phyloP scores from a whole-genome alignment of 1,140 invertebrate species.

The Drosophila arizonae region DNA sequence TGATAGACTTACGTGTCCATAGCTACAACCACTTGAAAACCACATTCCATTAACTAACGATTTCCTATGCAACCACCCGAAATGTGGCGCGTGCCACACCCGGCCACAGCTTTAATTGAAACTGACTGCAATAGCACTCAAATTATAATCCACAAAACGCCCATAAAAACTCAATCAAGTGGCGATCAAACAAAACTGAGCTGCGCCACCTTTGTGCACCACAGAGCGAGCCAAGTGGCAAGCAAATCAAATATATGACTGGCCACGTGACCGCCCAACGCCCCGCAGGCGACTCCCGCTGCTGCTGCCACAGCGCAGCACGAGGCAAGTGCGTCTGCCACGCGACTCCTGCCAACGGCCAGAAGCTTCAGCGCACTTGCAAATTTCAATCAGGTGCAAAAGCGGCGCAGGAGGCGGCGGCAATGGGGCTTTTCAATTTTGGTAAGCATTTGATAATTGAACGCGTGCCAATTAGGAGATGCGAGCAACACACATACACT shows the following conservation, averaged over 20 bases:
- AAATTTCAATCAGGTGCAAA: slow-evolving; percentile 69
- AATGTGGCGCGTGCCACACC: slow-evolving; percentile 27
- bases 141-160: slow-evolving; percentile 49
- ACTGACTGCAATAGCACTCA: slow-evolving; percentile 41
- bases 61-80: slow-evolving; percentile 12
- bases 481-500: slow-evolving; percentile 21
- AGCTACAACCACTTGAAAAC: neutral
- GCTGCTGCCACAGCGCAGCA: slow-evolving; percentile 21
- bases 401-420: neutral
- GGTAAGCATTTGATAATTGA: slow-evolving; percentile 40
- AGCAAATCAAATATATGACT: slow-evolving; percentile 22
- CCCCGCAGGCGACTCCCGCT: slow-evolving; percentile 9
- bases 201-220: slow-evolving; percentile 44
- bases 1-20: neutral
- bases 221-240: slow-evolving; percentile 2
- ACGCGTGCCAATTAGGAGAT: slow-evolving; percentile 71
- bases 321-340: slow-evolving; percentile 54
- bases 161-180: slow-evolving; percentile 59
- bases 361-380: slow-evolving; percentile 24
- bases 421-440: neutral
- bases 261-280: slow-evolving; percentile 63
- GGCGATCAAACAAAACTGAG: slow-evolving; percentile 29
- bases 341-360: slow-evolving; percentile 34
- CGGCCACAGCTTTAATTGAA: slow-evolving; percentile 21
- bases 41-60: slow-evolving; percentile 19